phyloP scores from a whole-genome alignment of 2,113 vertebrate species.

The Tapirus terrestris region DNA sequence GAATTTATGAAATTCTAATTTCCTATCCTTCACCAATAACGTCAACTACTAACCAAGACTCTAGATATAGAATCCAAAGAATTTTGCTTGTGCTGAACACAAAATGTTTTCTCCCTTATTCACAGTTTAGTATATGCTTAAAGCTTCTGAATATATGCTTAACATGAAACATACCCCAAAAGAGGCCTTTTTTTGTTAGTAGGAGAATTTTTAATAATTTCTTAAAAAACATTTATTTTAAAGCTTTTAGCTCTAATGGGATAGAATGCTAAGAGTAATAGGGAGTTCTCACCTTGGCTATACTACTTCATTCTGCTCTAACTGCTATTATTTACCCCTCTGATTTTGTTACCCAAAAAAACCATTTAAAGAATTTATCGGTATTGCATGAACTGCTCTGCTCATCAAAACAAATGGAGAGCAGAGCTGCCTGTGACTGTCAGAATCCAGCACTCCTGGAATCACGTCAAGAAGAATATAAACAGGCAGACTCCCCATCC shows the following conservation, averaged over 20 bases:
- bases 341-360: slow-evolving; percentile 51
- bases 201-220: slow-evolving; percentile 32
- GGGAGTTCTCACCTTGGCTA: neutral
- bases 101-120: neutral
- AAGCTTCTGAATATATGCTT: slow-evolving; percentile 7
- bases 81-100: neutral
- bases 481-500: neutral
- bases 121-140: neutral
- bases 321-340: slow-evolving; percentile 41
- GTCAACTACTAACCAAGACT: neutral
- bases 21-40: neutral
- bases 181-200: neutral
- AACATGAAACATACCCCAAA: neutral
- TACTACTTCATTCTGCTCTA: neutral
- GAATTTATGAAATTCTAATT: neutral
- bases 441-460: neutral
- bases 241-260: slow-evolving; percentile 32
- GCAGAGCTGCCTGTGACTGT: neutral
- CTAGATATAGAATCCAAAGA: neutral
- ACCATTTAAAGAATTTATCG: slow-evolving; percentile 56
- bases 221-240: neutral
- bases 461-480: slow-evolving; percentile 48
- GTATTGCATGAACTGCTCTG: neutral
- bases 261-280: neutral
- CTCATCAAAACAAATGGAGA: slow-evolving; percentile 65